Conservation (phyloP, 2,888 invertebrate species). For the Caenorhabditis sp. region DNA sequence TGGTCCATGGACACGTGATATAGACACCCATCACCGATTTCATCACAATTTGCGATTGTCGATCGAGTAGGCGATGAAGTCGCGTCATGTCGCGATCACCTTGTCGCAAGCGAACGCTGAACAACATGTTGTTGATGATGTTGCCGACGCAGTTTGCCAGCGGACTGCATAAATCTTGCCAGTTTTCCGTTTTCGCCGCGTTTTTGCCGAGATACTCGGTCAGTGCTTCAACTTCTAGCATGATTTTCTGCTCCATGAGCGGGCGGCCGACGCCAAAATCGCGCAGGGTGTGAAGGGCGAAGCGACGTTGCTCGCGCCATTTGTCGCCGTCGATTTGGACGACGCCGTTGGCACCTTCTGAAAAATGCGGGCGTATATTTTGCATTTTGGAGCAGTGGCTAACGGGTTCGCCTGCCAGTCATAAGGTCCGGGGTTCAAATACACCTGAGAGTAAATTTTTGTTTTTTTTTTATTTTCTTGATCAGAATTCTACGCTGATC, state of each 20-base stretch:
- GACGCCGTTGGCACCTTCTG: slow-evolving; percentile 68
- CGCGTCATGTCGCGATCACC: slow-evolving; percentile 57
- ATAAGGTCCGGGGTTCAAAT: too few species aligned
- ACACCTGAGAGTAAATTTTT: too few species aligned
- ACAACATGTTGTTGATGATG: slow-evolving; percentile 68
- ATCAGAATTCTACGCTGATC: too few species aligned
- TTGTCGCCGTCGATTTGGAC: slow-evolving; percentile 69
- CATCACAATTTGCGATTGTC: slow-evolving; percentile 60
- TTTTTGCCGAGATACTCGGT: slow-evolving; percentile 23
- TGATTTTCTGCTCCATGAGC: slow-evolving; percentile 67
- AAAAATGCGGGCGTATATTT: slow-evolving; percentile 6
- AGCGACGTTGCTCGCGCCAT: slow-evolving; percentile 69
- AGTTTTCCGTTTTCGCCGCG: too few species aligned
- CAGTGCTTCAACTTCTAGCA: slow-evolving; percentile 49
- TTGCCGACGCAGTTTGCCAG: slow-evolving; percentile 68
- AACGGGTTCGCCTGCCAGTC: too few species aligned
- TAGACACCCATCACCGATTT: slow-evolving; percentile 64
- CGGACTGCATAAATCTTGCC: slow-evolving; percentile 38
- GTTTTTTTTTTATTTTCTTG: too few species aligned
- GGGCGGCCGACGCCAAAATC: slow-evolving; percentile 69
- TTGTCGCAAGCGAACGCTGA: slow-evolving; percentile 63
- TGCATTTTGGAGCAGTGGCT: too few species aligned
- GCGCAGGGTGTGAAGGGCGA: slow-evolving; percentile 60
- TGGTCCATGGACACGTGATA: slow-evolving; percentile 59
- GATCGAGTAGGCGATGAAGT: slow-evolving; percentile 63